Base-by-base conservation (phyloP, 92 coral and sea anemone genomes). In the Epizoanthus scotinus region DNA sequence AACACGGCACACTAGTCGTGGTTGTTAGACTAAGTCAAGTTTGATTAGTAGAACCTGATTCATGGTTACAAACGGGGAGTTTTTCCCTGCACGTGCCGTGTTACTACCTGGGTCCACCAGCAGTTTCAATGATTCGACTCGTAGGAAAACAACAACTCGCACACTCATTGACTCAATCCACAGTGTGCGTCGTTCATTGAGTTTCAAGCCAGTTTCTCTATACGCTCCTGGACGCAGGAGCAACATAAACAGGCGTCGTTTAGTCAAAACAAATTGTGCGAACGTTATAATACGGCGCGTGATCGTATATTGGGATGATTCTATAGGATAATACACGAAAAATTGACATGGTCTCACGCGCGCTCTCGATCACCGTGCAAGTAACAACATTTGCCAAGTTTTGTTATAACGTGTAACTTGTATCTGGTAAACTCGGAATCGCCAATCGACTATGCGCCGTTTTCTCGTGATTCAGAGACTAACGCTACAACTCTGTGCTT, bases 111-210 rank as follows among this genome's bases (percentile, higher is more conserved):
- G 34, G 81, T 40, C 59, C 21, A 75, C 67, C 68, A 59, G 67
- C 68, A 58, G 81, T 75, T 57, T 60, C 9, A 34, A 75, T 38
- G 78, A 27, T 52, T 71, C 31, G 27, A 25, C 68, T 63, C 81
- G 19, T 38, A 75, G 66, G 40, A 58, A 75, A 75, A 75, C 81
- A 75, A 75, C 81, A 75, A 60, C 81, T 58, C 81, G 17, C 21
- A 34, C 17, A 38, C 81, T 36, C 81, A 34, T 0, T 4, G 4
- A n/a, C n/a, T n/a, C n/a, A n/a, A n/a, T n/a, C 79, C 9, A 27
- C 55, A 58, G 57, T 34, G 49, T 38, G 57, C 55, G 81, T 36
- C 57, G 18, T 29, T 57, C 53, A 26, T 8, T 73, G 26, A 18
- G 54, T 40, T 29, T 36, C 64, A 44, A 57, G 38, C 42, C 53